Percentiles rank a stretch among this genome's conserved stretches.
phyloP scores from a whole-genome alignment of 1,140 invertebrate genomes.

The Euwallacea fornicatus region DNA sequence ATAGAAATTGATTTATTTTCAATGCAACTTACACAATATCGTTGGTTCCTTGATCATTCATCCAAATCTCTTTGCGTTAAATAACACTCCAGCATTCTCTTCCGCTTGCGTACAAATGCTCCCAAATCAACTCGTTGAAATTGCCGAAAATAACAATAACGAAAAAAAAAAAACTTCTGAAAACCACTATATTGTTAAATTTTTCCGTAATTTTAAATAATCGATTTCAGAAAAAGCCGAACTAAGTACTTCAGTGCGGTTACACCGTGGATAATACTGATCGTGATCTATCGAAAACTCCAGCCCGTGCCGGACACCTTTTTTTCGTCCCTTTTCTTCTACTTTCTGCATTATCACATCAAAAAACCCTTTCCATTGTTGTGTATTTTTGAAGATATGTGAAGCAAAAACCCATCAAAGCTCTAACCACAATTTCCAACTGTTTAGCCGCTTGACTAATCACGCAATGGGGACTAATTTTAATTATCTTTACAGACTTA shows the following conservation, averaged over 20 bases:
- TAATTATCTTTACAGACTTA: constrained; percentile 5
- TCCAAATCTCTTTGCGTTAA: no score
- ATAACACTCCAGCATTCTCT: no score
- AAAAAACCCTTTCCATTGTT: constrained; percentile 21
- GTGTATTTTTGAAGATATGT: constrained; percentile 29
- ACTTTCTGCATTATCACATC: constrained; percentile 11
- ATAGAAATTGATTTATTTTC: no score
- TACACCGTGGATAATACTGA: constrained; percentile 4
- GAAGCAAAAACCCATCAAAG: constrained; percentile 21
- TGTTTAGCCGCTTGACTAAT: constrained; percentile 16
- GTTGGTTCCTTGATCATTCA: no score
- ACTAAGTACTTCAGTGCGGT: neutral
- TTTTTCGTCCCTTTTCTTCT: constrained; percentile 11
- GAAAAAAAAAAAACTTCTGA: no score
- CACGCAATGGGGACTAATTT: neutral
- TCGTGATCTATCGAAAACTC: constrained; percentile 12
- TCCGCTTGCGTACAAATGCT: no score
- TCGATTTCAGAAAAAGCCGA: no score
- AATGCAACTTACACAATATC: no score
- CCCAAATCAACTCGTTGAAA: no score
- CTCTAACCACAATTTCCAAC: constrained; percentile 21
- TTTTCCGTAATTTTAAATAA: no score
- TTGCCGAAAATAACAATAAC: no score
- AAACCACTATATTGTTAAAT: no score
- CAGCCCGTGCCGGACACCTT: constrained; percentile 12